Evolutionary conservation across 1,140 invertebrate species (phyloP).

Genomic region (Coptotermes formosanus): DNA sequence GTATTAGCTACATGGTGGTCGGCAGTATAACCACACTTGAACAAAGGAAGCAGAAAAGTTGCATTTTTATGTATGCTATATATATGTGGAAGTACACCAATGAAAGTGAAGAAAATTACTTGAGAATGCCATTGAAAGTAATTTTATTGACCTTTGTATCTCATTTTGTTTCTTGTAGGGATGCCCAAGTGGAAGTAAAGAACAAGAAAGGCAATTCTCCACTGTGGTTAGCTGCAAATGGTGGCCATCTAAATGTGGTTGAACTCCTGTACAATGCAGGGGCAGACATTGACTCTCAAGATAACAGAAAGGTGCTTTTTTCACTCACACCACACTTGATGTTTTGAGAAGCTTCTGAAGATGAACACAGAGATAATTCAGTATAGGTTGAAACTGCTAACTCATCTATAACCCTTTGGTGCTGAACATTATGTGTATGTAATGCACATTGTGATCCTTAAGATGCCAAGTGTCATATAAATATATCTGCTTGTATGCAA

Average conservation of each 20-base stretch:
- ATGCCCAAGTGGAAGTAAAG: slow-evolving; percentile 92
- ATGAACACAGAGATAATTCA: not conserved
- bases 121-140: not conserved
- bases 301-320: slow-evolving; percentile 73
- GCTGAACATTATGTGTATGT: not conserved
- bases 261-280: slow-evolving; percentile 84
- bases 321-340: not conserved
- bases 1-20: too few species aligned
- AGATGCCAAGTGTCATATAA: too few species aligned
- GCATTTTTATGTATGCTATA: not conserved
- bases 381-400: not conserved
- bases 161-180: slow-evolving; percentile 50
- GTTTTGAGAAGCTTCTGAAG: not conserved
- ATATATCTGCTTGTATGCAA: too few species aligned
- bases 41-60: too few species aligned
- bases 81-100: not conserved
- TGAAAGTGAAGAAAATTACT: not conserved
- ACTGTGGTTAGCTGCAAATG: slow-evolving; percentile 96
- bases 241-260: slow-evolving; percentile 95
- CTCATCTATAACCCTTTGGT: not conserved
- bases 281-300: slow-evolving; percentile 97
- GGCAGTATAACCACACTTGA: too few species aligned
- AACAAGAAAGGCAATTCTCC: slow-evolving; percentile 99
- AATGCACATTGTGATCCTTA: too few species aligned
- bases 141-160: not conserved